These are phyloP conservation scores for Rhogogaster chlorosoma DNA, from an alignment of 2,888 invertebrate genomes.

Conservation along the genomic window DNA sequence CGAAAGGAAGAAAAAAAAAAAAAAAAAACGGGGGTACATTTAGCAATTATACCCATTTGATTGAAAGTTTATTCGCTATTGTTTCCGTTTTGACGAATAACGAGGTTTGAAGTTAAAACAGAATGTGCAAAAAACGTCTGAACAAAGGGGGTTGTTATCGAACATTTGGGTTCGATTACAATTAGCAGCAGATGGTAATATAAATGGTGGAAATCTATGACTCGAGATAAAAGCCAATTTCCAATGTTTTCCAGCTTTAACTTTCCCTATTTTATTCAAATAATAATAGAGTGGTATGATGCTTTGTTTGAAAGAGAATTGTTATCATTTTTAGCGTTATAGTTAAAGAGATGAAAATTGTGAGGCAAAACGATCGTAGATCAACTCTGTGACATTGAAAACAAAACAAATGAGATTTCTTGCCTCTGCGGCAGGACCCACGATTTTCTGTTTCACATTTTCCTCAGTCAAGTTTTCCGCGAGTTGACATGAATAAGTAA, in stretches of 20 bases:
- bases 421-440: background rate
- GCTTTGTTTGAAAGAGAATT: background rate
- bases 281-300: background rate
- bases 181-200: background rate
- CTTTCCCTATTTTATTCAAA: background rate
- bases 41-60: background rate
- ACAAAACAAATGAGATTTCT: background rate
- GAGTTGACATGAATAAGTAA: background rate
- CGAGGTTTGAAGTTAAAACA: background rate
- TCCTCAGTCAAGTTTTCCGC: background rate
- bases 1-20: background rate
- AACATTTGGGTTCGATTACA: background rate
- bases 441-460: background rate
- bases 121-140: background rate
- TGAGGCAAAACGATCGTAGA: background rate
- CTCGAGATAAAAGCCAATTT: background rate
- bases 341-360: background rate
- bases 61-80: background rate
- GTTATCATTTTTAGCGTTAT: background rate
- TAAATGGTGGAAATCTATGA: background rate
- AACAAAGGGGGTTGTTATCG: background rate
- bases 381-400: background rate
- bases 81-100: background rate
- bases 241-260: background rate
- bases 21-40: background rate